Base-by-base conservation (phyloP, 2,797 vertebrate species). In the Tenualosa thibaudeaui region DNA sequence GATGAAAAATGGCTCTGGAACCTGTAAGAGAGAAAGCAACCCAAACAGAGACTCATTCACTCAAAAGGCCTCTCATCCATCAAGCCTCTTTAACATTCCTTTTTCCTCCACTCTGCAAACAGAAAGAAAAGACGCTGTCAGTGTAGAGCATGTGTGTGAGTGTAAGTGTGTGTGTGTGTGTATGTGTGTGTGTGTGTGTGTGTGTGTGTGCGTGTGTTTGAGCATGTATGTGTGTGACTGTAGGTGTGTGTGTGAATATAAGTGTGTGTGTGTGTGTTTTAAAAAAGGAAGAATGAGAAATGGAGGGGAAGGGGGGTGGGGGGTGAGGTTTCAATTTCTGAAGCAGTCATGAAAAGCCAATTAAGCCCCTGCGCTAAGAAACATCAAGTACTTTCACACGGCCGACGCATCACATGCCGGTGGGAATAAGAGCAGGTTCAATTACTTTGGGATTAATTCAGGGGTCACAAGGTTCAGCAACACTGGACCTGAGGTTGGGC, bases 361-460 rank as follows among this genome's bases (percentile, higher is more conserved):
- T 90, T 90, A 90, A 91, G 82, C 78, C 84, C 85, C 87, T 88
- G 51, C 49, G 84, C 87, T 89, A 83, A 86, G 84, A 88, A 89
- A 88, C 86, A 89, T 89, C 84, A 86, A 87, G 83, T 86, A 54
- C 54, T 87, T 91, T 89, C 81, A 87, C 87, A 86, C 62, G 9
- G 84, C 51, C 78, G 86, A 81, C 31, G 75, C 83, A 86, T 88
- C 85, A 65, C 83, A 86, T 88, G 87, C 89, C 88, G 81, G 81
- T 85, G 90, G 90, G 89, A 89, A 88, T 88, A 81, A 87, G 87
- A 88, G 88, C 86, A 86, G 83, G 85, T 89, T 89, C 90, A 91
- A 90, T 91, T 91, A 90, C 89, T 92, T 88, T 89, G 87, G 90
- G 89, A 90, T 90, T 91, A 90, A 90, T 89, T 90, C 86, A 84